These are phyloP conservation scores for Macropis europaea DNA, from an alignment of 2,888 invertebrate species.

Conservation along the genomic window DNA sequence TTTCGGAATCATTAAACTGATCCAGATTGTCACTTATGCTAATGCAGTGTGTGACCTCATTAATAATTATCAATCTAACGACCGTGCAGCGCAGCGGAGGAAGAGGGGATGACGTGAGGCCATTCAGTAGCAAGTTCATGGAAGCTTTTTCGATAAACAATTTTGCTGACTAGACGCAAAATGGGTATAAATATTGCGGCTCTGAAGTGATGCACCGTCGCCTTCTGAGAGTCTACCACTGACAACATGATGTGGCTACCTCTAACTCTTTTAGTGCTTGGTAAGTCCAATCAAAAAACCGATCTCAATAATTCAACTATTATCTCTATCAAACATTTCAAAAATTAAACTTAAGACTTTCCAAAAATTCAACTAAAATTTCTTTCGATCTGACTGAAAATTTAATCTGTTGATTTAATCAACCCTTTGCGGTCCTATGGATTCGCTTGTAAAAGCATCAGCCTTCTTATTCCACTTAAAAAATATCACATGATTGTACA, in stretches of 20 bases:
- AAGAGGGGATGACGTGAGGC: not conserved
- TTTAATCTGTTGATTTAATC: too few species aligned
- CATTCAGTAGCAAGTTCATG: conserved; percentile 4
- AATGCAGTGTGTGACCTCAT: not conserved
- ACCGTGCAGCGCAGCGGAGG: not conserved
- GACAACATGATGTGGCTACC: conserved; percentile 63
- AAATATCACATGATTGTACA: too few species aligned
- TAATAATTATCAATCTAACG: not conserved
- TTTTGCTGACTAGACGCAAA: conserved; percentile 34
- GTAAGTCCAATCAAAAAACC: conserved; percentile 61
- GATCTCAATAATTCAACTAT: not conserved
- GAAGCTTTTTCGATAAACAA: not conserved
- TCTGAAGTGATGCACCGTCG: not conserved
- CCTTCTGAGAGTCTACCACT: conserved; percentile 4
- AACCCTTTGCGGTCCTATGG: too few species aligned
- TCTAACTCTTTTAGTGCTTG: conserved; percentile 63
- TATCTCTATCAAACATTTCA: too few species aligned
- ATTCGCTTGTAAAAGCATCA: too few species aligned
- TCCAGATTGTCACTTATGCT: too few species aligned
- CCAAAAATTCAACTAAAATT: too few species aligned
- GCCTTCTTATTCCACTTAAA: too few species aligned
- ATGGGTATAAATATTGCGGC: conserved; percentile 17
- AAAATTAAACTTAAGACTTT: too few species aligned
- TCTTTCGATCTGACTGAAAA: too few species aligned
- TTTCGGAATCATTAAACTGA: not conserved